Conservation (phyloP, 2,888 invertebrate genomes). For the Hipparchia semele region DNA sequence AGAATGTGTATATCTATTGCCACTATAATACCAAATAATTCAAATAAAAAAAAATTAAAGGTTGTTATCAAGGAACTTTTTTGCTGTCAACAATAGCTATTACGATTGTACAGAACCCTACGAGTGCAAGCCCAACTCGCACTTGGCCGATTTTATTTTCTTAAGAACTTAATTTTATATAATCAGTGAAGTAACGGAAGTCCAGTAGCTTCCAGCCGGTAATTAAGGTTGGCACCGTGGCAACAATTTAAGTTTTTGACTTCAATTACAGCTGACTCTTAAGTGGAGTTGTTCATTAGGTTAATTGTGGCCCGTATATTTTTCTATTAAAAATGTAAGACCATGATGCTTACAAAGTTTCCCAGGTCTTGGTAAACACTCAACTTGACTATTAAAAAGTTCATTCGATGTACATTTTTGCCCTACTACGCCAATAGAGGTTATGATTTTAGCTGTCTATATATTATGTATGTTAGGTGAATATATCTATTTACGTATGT, state of each 20-base stretch:
- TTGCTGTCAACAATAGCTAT: too few relatives aligned
- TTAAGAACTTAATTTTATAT: neutral
- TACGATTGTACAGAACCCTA: too few relatives aligned
- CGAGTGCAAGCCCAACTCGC: too few relatives aligned
- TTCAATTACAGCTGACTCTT: slow-evolving; percentile 51
- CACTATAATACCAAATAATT: too few relatives aligned
- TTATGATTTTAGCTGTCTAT: too few relatives aligned
- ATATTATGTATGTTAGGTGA: too few relatives aligned
- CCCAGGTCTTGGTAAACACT: slow-evolving; percentile 44
- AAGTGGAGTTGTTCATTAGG: slow-evolving; percentile 53
- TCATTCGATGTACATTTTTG: slow-evolving; percentile 2
- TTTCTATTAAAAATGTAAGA: slow-evolving; percentile 40
- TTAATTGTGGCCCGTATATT: slow-evolving; percentile 48
- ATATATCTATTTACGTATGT: too few relatives aligned
- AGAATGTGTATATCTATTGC: too few relatives aligned
- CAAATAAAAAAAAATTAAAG: too few relatives aligned
- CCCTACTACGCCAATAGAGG: neutral
- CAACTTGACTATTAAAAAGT: slow-evolving; percentile 47
- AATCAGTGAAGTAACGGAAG: slow-evolving; percentile 37
- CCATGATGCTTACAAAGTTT: slow-evolving; percentile 37
- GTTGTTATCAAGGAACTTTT: too few relatives aligned
- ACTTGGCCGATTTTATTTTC: neutral
- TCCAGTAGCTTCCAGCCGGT: slow-evolving; percentile 39
- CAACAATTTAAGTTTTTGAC: slow-evolving; percentile 58
- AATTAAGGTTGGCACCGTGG: slow-evolving; percentile 46